Base-by-base conservation (phyloP, 1,140 invertebrate genomes). In the Lepidurus apus region DNA sequence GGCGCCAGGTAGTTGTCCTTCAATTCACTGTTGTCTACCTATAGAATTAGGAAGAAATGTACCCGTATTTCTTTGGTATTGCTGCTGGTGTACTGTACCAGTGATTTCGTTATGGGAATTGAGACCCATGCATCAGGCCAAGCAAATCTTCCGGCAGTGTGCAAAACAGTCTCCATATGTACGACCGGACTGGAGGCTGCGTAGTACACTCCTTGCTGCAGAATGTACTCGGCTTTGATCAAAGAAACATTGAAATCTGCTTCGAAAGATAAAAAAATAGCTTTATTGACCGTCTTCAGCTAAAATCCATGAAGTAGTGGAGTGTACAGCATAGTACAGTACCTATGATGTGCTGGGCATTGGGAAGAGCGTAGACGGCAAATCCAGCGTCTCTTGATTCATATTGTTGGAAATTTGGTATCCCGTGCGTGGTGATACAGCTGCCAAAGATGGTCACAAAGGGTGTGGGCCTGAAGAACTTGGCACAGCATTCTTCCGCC, bases 131-230 rank as follows among this genome's bases (percentile, higher is more conserved):
- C 53, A 65, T 65, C 21, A 13, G 53, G 53, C 13, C 0, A 17
- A 7, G 73, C 45, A 44, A 75, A 79, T 21, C 75, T 73, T 5
- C 78, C 78, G 24, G 34, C 42, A 9, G 78, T 45, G 44, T 74
- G 73, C n/a, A 79, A 26, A 17, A 79, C 73, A 21, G 78, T 24
- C 26, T 79, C 73, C 3, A 75, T 45, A 43, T 44, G 34, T 10
- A 74, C 42, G 10, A 75, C 21, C 43, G 73, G 43, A 74, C 47
- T 74, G n/a, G 78, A 79, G 44, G 75, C 78, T 17, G 78, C 78
- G 43, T 79, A 79, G 43, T 75, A 44, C 7, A 79, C 8, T 8
- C 78, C 78, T 7, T 74, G 73, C 34, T 74, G 73, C 3, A 74
- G 34, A 42, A 74, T 74, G 42, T 75, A 45, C 10, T 47, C 75